Evolutionary conservation across 2,113 vertebrate genomes (phyloP), one percentile per base, ranked within the genome.

Genomic region (Rostratula benghalensis): DNA sequence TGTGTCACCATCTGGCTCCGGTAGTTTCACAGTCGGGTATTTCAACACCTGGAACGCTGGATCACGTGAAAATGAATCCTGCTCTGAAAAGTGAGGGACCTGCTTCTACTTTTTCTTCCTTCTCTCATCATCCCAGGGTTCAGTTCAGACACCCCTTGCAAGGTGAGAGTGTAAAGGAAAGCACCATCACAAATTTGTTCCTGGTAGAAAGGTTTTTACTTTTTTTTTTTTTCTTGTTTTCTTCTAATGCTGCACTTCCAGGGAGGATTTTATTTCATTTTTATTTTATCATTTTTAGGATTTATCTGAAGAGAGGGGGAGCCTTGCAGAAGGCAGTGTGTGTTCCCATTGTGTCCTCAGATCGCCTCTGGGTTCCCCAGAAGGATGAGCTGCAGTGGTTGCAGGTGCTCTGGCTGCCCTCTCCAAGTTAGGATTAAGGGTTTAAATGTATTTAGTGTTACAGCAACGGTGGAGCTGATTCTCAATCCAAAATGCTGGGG

Each of bases 1-100:
- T 46, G 41, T 75, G 46, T 90, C 59, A 69, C 75, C 69, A 83
- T 93, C 89, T 93, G 91, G 61, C 68, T 86, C 67, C 64, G 92
- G 23, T 86, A 41, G 65, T 90, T 93, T 88, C 57, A 46, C 60
- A 31, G 70, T 73, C 54, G n/a, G 60, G 37, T 87, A 73, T 79
- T 92, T 89, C 81, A 83, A 75, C 15, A 69, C 79, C 73, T 89
- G 12, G 57, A 31, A 30, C n/a, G 39, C 17, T 57, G 41, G 9
- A 33, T 76, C 46, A 28, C 71, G 46, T 82, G 71, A 53, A 71
- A 87, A 68, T 48, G 9, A 89, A 50, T 77, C 16, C 3, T 50
- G 8, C 39, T 50, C 19, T 91, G 17, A 50, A 81, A 89, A 75
- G 21, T 28, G 37, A 65, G 25, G 22, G 18, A 24, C 86, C 89